Base-by-base conservation (phyloP, 2,797 vertebrate genomes). In the Aselliscus stoliczkanus region DNA sequence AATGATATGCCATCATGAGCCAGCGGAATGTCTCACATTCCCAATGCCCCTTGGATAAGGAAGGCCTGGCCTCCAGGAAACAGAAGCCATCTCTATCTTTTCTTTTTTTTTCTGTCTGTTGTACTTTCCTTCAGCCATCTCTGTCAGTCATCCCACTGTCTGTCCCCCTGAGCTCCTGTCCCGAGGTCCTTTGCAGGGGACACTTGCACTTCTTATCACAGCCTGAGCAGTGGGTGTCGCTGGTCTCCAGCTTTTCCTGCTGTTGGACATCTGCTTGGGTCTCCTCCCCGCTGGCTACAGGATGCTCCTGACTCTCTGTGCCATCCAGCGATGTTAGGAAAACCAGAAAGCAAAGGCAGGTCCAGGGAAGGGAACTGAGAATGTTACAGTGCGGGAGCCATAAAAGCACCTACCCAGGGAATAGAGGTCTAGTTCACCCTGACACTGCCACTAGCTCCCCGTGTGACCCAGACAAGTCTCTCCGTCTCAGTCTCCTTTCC, bases 191-290 rank as follows among this genome's bases (percentile, higher is more conserved):
- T 77, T 62, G 56, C 29, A 31, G 7, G 9, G 80, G 54, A 39
- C 75, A 2, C 47, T 72, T 29, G 18, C 20, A 13, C 17, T 58
- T 42, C 56, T 52, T 44, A 25, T 58, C 25, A 25, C 27, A 15
- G 25, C 44, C 81, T 92, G 70, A 84, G 60, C 86, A 50, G 52
- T 25, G 77, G 76, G 65, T 52, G 60, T 70, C 21, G 21, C 86
- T 70, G 62, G 64, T 90, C 81, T 94, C 89, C 76, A 70, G 77
- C 65, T 88, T 64, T 72, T 95, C 70, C 31, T 64, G 60, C 87
- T 76, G 64, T 14, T 12, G 37, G 52, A 7, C 17, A 39, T 31
- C 50, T 52, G 29, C 6, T 39, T 64, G 23, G 29, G 31, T 42
- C 67, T 70, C 60, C 44, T 62, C 39, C 31, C 64, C 21, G 15